Conservation (phyloP, 1,140 invertebrate species). For the Papilio xuthus region DNA sequence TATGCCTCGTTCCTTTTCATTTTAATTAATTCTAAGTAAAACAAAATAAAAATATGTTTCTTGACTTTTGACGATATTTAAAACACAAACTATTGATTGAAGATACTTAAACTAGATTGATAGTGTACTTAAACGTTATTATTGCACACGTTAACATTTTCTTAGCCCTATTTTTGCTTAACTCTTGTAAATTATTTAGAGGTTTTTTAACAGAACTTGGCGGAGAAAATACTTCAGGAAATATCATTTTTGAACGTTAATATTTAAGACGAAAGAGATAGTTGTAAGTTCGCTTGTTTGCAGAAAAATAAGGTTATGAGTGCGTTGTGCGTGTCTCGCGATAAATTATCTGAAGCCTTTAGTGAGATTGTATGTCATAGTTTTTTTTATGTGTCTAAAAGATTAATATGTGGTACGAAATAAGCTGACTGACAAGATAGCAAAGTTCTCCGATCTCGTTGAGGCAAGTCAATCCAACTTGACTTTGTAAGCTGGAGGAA, state of each 20-base stretch:
- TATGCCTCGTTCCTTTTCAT: background rate
- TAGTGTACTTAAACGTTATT: background rate
- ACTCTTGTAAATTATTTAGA: no score
- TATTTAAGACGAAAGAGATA: no score
- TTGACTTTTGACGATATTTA: background rate
- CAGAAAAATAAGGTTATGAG: slow-evolving; percentile 27
- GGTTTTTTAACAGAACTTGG: no score
- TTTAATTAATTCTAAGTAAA: slow-evolving; percentile 2
- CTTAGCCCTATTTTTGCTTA: no score
- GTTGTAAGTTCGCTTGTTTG: background rate
- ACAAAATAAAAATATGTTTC: background rate
- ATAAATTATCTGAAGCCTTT: slow-evolving; percentile 33
- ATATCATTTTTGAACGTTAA: no score
- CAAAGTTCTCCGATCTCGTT: no score
- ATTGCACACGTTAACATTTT: background rate
- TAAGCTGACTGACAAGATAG: no score
- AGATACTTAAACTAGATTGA: no score
- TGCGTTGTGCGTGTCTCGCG: slow-evolving; percentile 7
- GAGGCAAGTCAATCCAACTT: no score
- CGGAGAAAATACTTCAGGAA: no score
- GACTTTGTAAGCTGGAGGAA: no score
- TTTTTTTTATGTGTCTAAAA: slow-evolving; percentile 22
- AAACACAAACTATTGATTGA: background rate
- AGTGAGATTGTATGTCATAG: slow-evolving; percentile 32
- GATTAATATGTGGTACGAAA: background rate